Evolutionary conservation across 2,113 vertebrate genomes (phyloP).

Genomic region (Nannobrachium achirus): DNA sequence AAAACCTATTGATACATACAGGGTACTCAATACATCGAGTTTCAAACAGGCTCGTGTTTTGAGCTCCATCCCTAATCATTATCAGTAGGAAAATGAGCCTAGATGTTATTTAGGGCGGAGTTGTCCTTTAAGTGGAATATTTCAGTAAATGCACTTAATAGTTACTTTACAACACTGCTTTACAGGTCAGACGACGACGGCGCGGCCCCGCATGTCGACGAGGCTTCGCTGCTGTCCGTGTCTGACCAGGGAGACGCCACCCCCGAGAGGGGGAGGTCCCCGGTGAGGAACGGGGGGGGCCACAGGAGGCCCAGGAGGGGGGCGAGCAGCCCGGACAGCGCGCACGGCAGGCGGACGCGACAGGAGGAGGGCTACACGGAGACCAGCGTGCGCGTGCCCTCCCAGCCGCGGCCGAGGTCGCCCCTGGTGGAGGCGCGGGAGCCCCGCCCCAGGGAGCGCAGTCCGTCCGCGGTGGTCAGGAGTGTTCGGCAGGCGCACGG

Average conservation of each 20-base stretch:
- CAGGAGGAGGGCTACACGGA: conserved; percentile 65
- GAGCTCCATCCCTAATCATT: no score
- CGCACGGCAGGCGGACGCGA: conserved; percentile 39
- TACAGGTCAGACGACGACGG: no score
- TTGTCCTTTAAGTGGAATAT: no score
- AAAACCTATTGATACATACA: no score
- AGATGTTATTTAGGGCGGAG: no score
- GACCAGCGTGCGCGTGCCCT: conserved; percentile 75
- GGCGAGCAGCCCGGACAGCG: conserved; percentile 68
- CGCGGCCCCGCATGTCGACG: conserved; percentile 8
- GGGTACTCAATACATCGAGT: no score
- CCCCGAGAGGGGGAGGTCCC: conserved; percentile 72
- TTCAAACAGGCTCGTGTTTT: no score
- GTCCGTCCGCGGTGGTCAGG: conserved; percentile 32
- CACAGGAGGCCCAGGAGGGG: conserved; percentile 58
- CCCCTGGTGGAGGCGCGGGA: conserved; percentile 73
- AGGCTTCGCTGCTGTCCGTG: conserved; percentile 38
- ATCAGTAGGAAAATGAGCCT: no score
- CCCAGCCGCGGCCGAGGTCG: conserved; percentile 66
- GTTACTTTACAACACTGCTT: no score
- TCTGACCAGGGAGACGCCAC: conserved; percentile 48
- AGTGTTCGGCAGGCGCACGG: conserved; percentile 36
- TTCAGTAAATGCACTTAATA: no score
- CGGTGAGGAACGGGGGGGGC: conserved; percentile 71
- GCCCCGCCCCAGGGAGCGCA: conserved; percentile 32